Percentiles rank a stretch among this genome's conserved stretches.
Evolutionary conservation across 1,140 invertebrate species (phyloP).

Genomic region (Archivesica marissinica): DNA sequence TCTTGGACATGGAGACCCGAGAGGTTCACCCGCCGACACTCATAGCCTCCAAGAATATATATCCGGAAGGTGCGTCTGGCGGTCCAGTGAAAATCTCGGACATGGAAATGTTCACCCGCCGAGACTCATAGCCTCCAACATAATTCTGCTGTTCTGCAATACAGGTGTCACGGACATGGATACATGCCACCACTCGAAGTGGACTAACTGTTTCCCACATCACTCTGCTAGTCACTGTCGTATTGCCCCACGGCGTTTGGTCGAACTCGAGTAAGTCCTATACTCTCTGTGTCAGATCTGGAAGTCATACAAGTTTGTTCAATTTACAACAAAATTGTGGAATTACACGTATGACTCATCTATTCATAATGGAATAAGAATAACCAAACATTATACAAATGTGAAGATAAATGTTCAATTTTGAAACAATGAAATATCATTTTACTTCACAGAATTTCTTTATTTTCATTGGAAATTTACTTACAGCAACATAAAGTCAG

Average conservation of each 20-base stretch:
- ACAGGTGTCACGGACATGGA: neutral
- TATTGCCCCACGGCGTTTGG: conserved; percentile 37
- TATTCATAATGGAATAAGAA: neutral
- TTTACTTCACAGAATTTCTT: neutral
- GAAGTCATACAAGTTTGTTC: neutral
- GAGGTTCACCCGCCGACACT: neutral
- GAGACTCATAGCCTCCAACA: neutral
- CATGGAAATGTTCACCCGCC: neutral
- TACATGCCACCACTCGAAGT: neutral
- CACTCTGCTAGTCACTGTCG: conserved; percentile 50
- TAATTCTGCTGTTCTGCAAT: neutral
- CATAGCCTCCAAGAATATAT: neutral
- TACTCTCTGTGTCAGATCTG: conserved; percentile 45
- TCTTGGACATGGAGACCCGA: neutral
- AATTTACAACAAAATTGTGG: neutral
- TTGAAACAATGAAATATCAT: neutral
- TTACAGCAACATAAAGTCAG: no score
- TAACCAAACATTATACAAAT: neutral
- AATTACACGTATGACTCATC: neutral
- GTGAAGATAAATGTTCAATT: neutral
- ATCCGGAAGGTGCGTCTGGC: neutral
- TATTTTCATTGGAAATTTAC: no score
- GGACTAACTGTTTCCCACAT: no score
- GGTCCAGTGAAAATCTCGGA: neutral
- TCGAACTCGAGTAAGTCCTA: conserved; percentile 24